Percentiles rank a stretch among this genome's conserved stretches.
Conservation (phyloP, 1,140 invertebrate genomes). For the Orchestia grillus region DNA sequence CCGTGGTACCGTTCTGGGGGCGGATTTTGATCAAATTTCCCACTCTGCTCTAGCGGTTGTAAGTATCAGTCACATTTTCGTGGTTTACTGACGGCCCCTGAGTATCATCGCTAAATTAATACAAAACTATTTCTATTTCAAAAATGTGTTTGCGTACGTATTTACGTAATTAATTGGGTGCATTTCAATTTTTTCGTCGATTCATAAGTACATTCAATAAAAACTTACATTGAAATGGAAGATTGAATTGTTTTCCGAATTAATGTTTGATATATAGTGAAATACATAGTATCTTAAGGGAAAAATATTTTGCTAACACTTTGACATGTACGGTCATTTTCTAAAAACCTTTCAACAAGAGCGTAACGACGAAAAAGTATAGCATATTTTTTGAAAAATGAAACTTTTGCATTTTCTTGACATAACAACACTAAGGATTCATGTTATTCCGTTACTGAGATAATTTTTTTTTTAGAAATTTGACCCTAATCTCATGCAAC, state of each 20-base stretch:
- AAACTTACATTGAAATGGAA: background rate
- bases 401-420: no score
- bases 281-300: background rate
- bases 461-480: no score
- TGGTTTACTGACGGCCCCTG: background rate
- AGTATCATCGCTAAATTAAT: no score
- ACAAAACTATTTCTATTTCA: no score
- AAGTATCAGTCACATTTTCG: background rate
- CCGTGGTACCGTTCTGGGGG: slow-evolving; percentile 26
- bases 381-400: background rate
- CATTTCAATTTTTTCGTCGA: no score
- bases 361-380: no score
- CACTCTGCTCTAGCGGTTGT: background rate
- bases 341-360: background rate
- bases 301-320: background rate
- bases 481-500: no score
- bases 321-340: background rate
- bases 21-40: background rate
- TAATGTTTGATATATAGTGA: no score
- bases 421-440: no score
- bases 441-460: no score
- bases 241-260: background rate
- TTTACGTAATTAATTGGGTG: no score
- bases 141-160: no score
- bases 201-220: background rate